phyloP scores from a whole-genome alignment of 53 echinoderm and acorn worm genomes.

The Temnopleurus reevesii region DNA sequence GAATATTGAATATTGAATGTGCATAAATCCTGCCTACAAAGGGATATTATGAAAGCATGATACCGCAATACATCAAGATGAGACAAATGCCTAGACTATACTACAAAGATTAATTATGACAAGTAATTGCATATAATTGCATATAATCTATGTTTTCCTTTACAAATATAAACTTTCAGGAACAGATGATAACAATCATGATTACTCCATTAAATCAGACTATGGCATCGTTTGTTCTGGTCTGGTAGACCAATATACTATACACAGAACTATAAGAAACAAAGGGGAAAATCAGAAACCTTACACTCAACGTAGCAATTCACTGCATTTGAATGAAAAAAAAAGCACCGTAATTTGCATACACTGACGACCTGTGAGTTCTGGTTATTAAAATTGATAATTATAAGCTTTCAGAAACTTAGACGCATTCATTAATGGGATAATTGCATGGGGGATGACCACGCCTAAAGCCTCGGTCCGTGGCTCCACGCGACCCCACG shows the following conservation, averaged over 20 bases:
- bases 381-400: background rate
- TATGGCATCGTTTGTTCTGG: background rate
- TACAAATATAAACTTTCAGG: background rate
- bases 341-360: background rate
- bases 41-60: no score
- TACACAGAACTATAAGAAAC: background rate
- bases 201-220: background rate
- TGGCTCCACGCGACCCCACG: conserved; percentile 1
- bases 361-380: background rate
- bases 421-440: background rate
- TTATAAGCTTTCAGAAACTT: background rate
- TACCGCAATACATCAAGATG: no score
- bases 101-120: background rate
- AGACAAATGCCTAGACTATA: no score
- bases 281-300: conserved; percentile 1
- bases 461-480: background rate
- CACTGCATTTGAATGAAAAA: conserved; percentile 21
- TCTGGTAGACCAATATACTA: background rate
- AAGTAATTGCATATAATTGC: background rate
- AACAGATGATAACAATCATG: background rate
- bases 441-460: conserved; percentile 17
- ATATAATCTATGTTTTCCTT: background rate
- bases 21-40: no score
- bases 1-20: no score
- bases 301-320: background rate